Conservation (phyloP, 2,888 invertebrate species). For the Lasioglossum morio region DNA sequence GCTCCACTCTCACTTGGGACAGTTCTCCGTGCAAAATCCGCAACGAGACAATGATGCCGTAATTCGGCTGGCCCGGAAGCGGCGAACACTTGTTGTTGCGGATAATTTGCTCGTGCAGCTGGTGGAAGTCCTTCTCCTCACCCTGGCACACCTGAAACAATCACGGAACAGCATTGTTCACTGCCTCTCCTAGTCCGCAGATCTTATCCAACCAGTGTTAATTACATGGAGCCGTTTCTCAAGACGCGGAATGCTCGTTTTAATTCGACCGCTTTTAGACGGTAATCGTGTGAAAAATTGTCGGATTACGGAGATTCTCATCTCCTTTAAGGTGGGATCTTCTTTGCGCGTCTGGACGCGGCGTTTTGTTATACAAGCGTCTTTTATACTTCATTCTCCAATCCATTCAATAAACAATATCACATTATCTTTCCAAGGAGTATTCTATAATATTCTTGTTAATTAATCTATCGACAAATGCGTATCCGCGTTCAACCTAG, state of each 20-base stretch:
- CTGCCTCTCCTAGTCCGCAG: neutral
- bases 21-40: conserved; percentile 93
- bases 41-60: conserved; percentile 93
- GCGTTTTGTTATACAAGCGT: too few species aligned
- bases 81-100: conserved; percentile 93
- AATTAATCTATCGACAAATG: too few species aligned
- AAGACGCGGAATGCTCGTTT: neutral
- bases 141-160: conserved; percentile 90
- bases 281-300: neutral
- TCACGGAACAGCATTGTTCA: neutral
- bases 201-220: neutral
- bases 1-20: conserved; percentile 91
- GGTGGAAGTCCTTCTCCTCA: conserved; percentile 96
- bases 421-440: too few species aligned
- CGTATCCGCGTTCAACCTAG: too few species aligned
- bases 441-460: too few species aligned
- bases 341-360: too few species aligned
- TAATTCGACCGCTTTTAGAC: neutral
- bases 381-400: too few species aligned
- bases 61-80: conserved; percentile 93
- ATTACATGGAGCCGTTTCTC: neutral
- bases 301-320: neutral
- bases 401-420: too few species aligned
- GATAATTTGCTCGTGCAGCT: conserved; percentile 95
- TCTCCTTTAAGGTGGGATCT: neutral